Evolutionary conservation across 2,113 vertebrate genomes (phyloP), one percentile per base, ranked within the genome.

Genomic region (Pygathrix nemaeus): DNA sequence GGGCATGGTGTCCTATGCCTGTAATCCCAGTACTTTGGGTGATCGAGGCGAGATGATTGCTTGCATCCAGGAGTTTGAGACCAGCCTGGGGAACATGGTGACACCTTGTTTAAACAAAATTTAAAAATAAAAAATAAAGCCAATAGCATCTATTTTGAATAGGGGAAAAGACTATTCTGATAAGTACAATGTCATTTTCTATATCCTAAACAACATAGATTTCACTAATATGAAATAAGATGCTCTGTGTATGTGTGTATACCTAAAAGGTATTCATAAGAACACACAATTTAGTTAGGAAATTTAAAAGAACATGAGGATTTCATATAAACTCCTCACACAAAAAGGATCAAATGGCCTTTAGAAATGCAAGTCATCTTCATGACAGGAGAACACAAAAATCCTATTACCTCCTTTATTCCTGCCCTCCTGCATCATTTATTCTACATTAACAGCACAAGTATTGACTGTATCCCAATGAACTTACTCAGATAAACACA

Each of bases 401-500:
- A 20, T 43, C 92, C 0, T 55, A 20, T 84, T n/a, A 35, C 7
- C 23, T 59, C 40, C 70, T 90, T 88, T 20, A 73, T 90, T 27
- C 80, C 50, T 66, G 43, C 21, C 40, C 61, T 75, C 43, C 78
- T 86, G 35, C 6, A 30, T 27, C 11, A 14, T 61, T 64, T 75
- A 11, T 80, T 78, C 85, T 43, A 14, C 12, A 14, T 73, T n/a
- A 59, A 85, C 17, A 82, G 90, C 43, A 43, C 61, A 76, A 94
- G 64, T 61, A 45, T 93, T 72, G 50, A n/a, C 52, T 94, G 81
- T 68, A 83, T 79, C 94, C 96, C 94, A 96, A 98, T 95, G 88
- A 97, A 97, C 38, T 97, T 97, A 96, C 52, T 98, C 96, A 98
- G 97, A 98, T 98, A 98, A 98, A 99, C 98, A 98, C 98, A 98